These are phyloP conservation scores for Protodeltote pygarga DNA, from an alignment of 2,888 invertebrate species.

Conservation along the genomic window DNA sequence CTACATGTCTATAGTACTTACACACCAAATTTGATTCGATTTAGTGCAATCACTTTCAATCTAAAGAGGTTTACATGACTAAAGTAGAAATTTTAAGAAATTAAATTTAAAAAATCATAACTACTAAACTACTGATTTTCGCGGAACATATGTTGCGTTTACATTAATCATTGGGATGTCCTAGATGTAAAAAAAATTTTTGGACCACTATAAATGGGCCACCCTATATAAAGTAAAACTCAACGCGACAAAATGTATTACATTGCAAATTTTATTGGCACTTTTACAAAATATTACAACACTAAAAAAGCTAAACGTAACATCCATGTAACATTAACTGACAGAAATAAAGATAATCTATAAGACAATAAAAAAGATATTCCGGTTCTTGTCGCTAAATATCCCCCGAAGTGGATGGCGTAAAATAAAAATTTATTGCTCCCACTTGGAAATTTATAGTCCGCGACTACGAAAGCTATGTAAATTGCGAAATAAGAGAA, in stretches of 20 bases:
- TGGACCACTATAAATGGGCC: too few species aligned
- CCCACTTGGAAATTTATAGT: constrained; percentile 54
- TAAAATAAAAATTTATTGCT: constrained; percentile 61
- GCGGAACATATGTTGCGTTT: too few species aligned
- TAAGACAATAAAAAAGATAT: constrained; percentile 44
- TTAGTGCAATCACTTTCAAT: too few species aligned
- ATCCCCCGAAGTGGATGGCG: constrained; percentile 47
- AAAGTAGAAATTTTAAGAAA: too few species aligned
- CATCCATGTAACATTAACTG: constrained; percentile 26
- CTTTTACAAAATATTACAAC: constrained; percentile 22
- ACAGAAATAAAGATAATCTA: constrained; percentile 44
- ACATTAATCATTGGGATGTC: too few species aligned
- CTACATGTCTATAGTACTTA: too few species aligned
- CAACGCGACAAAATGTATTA: constrained; percentile 10
- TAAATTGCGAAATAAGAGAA: constrained; percentile 50
- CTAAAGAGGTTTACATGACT: too few species aligned
- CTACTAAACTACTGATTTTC: too few species aligned
- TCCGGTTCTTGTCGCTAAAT: constrained; percentile 54
- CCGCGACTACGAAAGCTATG: constrained; percentile 43
- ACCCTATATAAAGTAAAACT: constrained; percentile 11
- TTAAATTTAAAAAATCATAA: too few species aligned
- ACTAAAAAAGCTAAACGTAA: constrained; percentile 30
- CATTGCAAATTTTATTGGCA: constrained; percentile 13
- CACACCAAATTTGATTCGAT: too few species aligned
- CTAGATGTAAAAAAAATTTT: too few species aligned